Evolutionary conservation across 2,113 vertebrate species (phyloP), one percentile per base, ranked within the genome.

Genomic region (Blennius ocellaris): DNA sequence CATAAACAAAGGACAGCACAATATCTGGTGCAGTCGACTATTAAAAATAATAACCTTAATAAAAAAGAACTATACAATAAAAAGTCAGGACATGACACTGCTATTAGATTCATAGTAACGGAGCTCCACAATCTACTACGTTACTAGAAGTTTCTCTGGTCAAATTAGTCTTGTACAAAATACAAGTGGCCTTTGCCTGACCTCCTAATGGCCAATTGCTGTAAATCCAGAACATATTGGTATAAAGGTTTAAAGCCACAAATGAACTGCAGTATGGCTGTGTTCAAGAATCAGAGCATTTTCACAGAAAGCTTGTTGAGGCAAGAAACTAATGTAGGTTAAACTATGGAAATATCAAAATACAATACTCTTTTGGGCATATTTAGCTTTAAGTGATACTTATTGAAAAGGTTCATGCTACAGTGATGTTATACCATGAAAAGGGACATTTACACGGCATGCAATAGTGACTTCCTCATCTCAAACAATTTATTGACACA

Each of bases 31-130:
- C 21, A 30, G 21, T 30, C 21, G 15, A 57, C 51, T 38, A 72
- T 68, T 59, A 63, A 78, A 54, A 43, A 40, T 49, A 54, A 78
- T 60, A 71, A 75, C 36, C 41, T 47, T 57, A 55, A 71, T 68
- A 58, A 50, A 77, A 49, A 50, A 1, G 55, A 71, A 14, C 11
- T 4, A 3, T 48, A 68, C 16, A 8, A 62, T 58, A 63, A 51
- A 30, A 10, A 52, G 41, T 50, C 7, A 7, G 43, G 59, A 69
- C 47, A 41, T 40, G 41, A 73, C 48, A 8, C 30, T 39, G 70
- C 40, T 1, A 16, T 59, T 59, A 30, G 50, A 75, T 54, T 59
- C 48, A 74, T 51, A 74, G 45, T 15, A 54, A 51, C 56, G 8
- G 12, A 43, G 45, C 41, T 10, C 3, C 11, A 44, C 59, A 47